phyloP scores from a whole-genome alignment of 1,140 invertebrate genomes.

The Muscidifurax raptorellus region DNA sequence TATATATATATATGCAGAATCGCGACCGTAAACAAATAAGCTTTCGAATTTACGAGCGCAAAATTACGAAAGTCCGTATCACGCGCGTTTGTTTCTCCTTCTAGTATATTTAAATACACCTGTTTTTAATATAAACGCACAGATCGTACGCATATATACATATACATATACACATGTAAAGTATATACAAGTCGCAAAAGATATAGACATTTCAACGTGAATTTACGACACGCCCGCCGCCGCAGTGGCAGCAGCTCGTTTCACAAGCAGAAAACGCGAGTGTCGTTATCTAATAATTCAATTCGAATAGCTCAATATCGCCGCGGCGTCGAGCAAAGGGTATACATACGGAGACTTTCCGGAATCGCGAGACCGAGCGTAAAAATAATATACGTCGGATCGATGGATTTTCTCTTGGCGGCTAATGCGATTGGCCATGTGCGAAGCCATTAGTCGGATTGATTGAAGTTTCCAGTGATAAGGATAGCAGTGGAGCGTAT shows the following conservation, averaged over 20 bases:
- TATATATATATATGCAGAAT: background rate
- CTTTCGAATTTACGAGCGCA: constrained; percentile 20
- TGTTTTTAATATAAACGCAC: background rate
- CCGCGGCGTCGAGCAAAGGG: background rate
- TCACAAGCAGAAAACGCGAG: constrained; percentile 9
- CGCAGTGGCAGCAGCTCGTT: constrained; percentile 22
- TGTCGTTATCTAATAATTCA: constrained; percentile 44
- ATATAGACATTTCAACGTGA: constrained; percentile 46
- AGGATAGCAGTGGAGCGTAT: background rate
- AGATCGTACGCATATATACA: background rate
- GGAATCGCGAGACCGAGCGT: background rate
- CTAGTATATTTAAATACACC: background rate
- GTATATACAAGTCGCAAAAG: constrained; percentile 29
- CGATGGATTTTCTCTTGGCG: background rate
- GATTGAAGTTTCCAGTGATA: background rate
- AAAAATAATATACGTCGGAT: background rate
- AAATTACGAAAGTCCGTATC: constrained; percentile 20
- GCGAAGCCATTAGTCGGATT: background rate
- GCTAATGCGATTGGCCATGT: background rate
- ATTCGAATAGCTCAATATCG: constrained; percentile 40
- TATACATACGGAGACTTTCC: background rate
- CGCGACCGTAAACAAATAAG: background rate
- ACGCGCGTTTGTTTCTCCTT: constrained; percentile 6
- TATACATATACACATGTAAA: too few species aligned
- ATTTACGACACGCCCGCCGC: constrained; percentile 44